Conservation (phyloP, 2,113 vertebrate species). For the Trochalopteron elliotii region DNA sequence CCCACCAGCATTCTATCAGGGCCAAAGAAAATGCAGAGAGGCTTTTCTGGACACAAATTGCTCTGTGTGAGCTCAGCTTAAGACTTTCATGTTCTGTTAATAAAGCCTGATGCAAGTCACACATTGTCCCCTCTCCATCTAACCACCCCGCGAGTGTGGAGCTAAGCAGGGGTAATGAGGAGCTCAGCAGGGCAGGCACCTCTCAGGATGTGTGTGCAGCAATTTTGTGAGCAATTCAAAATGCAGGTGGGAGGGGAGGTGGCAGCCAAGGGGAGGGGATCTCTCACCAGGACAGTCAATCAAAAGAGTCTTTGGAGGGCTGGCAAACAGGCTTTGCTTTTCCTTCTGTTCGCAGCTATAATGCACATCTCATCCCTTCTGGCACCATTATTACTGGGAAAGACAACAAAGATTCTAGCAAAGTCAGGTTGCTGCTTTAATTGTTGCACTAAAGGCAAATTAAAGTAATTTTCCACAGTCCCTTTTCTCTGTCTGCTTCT, state of each 20-base stretch:
- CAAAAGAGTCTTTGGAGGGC: background rate
- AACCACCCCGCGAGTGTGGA: background rate
- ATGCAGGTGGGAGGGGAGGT: background rate
- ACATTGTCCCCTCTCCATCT: background rate
- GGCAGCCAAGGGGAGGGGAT: background rate
- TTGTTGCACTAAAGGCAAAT: background rate
- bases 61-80: background rate
- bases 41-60: background rate
- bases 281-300: background rate
- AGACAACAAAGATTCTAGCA: background rate
- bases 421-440: background rate
- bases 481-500: background rate
- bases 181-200: rapidly evolving
- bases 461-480: background rate
- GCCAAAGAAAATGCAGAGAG: background rate
- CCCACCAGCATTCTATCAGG: background rate
- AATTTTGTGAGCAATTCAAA: background rate
- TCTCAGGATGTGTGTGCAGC: background rate
- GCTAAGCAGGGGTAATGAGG: background rate
- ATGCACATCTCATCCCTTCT: background rate
- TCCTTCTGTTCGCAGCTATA: background rate
- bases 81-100: background rate
- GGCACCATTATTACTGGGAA: background rate
- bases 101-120: background rate
- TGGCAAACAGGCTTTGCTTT: background rate